Conservation (phyloP, 2,797 vertebrate species). For the Telmatherina bonti region DNA sequence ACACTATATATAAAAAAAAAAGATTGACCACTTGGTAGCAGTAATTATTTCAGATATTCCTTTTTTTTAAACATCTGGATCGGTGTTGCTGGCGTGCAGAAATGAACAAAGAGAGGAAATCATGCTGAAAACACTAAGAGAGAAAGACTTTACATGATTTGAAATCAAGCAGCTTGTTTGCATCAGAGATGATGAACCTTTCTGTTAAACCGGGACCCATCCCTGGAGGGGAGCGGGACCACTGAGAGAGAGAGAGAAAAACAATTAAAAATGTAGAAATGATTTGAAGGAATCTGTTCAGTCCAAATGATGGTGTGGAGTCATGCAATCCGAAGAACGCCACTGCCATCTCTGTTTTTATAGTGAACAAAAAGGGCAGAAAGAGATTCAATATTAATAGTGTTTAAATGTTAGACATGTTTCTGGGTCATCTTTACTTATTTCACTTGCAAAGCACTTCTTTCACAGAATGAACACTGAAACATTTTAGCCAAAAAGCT, state of each 20-base stretch:
- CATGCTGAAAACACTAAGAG: constrained; percentile 68
- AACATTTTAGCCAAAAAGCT: too few relatives aligned
- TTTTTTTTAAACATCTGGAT: constrained; percentile 42
- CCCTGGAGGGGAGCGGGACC: constrained; percentile 61
- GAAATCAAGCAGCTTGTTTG: constrained; percentile 79
- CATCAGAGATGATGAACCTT: constrained; percentile 82
- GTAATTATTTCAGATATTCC: constrained; percentile 78
- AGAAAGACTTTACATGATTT: constrained; percentile 76
- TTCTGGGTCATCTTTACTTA: background rate
- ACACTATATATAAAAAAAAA: constrained; percentile 59
- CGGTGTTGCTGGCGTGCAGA: constrained; percentile 59
- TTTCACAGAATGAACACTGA: too few relatives aligned
- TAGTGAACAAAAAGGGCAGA: background rate
- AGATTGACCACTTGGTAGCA: constrained; percentile 73
- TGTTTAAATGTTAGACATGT: background rate
- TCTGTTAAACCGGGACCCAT: constrained; percentile 65
- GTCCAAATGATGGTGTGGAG: constrained; percentile 49
- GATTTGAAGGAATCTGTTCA: constrained; percentile 72
- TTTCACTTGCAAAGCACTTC: background rate
- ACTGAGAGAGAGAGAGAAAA: constrained; percentile 30
- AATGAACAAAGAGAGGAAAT: constrained; percentile 69
- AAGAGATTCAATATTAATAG: constrained; percentile 4
- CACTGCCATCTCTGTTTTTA: constrained; percentile 22
- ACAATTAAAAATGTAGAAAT: constrained; percentile 81
- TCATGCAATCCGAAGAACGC: constrained; percentile 37